A percentile compares a stretch with the other conserved stretches of the same genome.
phyloP scores from a whole-genome alignment of 2,888 invertebrate genomes.

The Gari tellinella region DNA sequence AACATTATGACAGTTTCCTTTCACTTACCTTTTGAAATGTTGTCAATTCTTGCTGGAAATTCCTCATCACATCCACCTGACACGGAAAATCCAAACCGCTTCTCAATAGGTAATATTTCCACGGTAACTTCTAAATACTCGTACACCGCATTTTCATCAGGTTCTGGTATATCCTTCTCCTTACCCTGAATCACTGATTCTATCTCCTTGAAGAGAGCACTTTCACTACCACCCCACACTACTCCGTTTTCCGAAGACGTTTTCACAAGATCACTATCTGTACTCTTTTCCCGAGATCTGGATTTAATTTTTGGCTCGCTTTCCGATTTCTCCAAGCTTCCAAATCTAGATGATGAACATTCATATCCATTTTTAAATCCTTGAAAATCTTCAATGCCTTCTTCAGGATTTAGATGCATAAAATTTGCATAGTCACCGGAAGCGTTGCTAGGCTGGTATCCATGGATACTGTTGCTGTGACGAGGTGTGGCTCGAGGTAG shows the following conservation, averaged over 20 bases:
- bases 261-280: slow-evolving; percentile 1
- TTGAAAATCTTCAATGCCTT: slow-evolving; percentile 57
- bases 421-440: slow-evolving; percentile 45
- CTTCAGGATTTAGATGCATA: slow-evolving; percentile 35
- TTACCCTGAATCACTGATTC: slow-evolving; percentile 27
- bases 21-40: slow-evolving; percentile 83
- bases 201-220: slow-evolving; percentile 39
- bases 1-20: no score
- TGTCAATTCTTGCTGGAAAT: slow-evolving; percentile 84
- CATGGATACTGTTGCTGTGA: slow-evolving; percentile 48
- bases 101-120: slow-evolving; percentile 77
- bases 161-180: slow-evolving; percentile 6
- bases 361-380: slow-evolving; percentile 55
- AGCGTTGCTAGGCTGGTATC: slow-evolving; percentile 44
- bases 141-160: slow-evolving; percentile 21
- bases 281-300: background rate
- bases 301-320: background rate
- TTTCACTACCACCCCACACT: background rate
- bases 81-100: slow-evolving; percentile 85
- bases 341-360: slow-evolving; percentile 51
- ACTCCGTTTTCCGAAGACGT: background rate
- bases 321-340: slow-evolving; percentile 43
- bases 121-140: slow-evolving; percentile 50
- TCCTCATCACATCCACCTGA: slow-evolving; percentile 85
- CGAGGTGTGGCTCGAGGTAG: slow-evolving; percentile 24